Percentiles rank a stretch among this genome's conserved stretches.
Evolutionary conservation across 2,113 vertebrate species (phyloP).

Genomic region (Struthidea cinerea): DNA sequence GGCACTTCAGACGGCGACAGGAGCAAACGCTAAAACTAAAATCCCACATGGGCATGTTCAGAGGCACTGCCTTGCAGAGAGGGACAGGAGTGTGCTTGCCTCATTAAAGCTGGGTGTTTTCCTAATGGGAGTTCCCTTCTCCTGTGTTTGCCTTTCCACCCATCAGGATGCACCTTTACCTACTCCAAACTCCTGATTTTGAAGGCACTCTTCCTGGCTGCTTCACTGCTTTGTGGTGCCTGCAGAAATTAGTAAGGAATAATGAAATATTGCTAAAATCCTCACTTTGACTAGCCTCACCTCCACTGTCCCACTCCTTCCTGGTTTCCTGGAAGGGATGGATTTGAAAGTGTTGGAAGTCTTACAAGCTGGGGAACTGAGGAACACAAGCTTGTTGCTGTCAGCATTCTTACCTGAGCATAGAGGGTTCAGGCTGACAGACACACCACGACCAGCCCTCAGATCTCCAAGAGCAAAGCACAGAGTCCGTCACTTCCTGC

Average conservation of each 20-base stretch:
- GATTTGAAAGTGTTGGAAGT: neutral
- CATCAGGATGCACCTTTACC: neutral
- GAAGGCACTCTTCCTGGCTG: neutral
- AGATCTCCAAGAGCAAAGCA: slow-evolving; percentile 37
- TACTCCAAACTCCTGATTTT: neutral
- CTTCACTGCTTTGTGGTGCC: neutral
- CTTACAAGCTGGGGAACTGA: neutral
- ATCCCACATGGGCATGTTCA: neutral
- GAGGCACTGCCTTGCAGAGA: neutral
- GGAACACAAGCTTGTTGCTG: neutral
- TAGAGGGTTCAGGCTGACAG: neutral
- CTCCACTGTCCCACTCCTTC: neutral
- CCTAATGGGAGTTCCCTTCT: neutral
- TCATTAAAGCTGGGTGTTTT: neutral
- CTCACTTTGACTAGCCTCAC: neutral
- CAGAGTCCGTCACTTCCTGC: neutral
- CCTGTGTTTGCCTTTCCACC: neutral
- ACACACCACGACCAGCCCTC: neutral
- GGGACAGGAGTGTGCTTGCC: neutral
- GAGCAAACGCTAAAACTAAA: neutral
- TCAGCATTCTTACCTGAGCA: neutral
- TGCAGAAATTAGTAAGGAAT: neutral
- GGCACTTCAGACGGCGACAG: neutral
- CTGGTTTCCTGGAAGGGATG: neutral
- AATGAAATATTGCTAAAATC: neutral